Base-by-base conservation (phyloP, 2,113 vertebrate genomes). In the Lepisosteus oculatus region DNA sequence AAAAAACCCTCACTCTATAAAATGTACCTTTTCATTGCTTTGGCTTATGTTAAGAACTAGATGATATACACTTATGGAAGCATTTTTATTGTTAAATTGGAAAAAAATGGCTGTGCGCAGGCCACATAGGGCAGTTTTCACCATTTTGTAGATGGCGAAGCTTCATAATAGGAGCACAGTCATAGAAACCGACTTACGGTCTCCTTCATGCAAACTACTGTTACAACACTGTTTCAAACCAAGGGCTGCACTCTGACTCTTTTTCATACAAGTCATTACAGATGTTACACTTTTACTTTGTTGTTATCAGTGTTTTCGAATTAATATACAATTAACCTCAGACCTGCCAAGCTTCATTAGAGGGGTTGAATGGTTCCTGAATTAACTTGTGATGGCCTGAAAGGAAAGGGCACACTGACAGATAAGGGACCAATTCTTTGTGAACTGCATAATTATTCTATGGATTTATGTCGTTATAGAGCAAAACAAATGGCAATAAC, bases 291-390 rank as follows among this genome's bases (percentile, higher is more conserved):
- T 56, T 45, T 66, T 5, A 9, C 43, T 44, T 47, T 17, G 42
- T 51, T 42, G 67, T 57, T 65, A 67, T 65, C 63, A 3, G 55
- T 70, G 43, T 75, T 70, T 70, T 63, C 43, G 17, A 45, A 55
- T 51, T 59, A 74, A 74, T 68, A 62, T 17, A 15, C 62, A 65
- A 45, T 74, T 74, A 74, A 74, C 73, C 68, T 69, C 15, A 15
- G 44, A 54, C 68, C 67, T 43, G 44, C 63, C 73, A 65, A 51
- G 62, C 54, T 41, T 67, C 43, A 61, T 51, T 75, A 67, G 64
- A 55, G 43, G 59, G 65, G 56, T 73, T 41, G 61, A 69, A 70
- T n/a, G 62, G 55, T 55, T 14, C 4, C 61, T 70, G 68, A 65
- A 65, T 75, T 70, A 70, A 70, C 68, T 62, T 75, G 55, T 17